These are phyloP conservation scores for Xestia ashworthii DNA, from an alignment of 2,888 invertebrate genomes.

Conservation along the genomic window DNA sequence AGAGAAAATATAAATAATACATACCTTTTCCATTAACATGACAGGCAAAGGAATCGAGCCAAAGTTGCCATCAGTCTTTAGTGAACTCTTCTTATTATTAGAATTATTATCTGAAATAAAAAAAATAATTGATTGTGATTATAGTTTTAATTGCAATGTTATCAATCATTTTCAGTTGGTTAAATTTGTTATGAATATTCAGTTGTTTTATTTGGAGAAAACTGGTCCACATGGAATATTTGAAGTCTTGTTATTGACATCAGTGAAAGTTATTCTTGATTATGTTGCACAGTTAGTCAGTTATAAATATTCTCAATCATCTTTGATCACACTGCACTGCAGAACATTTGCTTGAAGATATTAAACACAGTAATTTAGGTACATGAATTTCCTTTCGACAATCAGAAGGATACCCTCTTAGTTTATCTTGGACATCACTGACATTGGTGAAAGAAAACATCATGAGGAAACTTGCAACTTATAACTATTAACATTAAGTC, in stretches of 20 bases:
- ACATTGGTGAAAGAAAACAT: background rate
- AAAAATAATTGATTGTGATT: conserved; percentile 3
- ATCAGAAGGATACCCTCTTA: background rate
- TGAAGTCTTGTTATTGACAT: background rate
- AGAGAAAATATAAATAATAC: conserved; percentile 17
- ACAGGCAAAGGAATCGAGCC: conserved; percentile 65
- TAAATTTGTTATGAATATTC: conserved; percentile 4
- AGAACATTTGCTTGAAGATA: background rate
- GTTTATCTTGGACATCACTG: background rate
- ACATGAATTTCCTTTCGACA: background rate
- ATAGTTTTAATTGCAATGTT: background rate
- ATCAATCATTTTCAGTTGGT: background rate
- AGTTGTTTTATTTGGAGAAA: background rate
- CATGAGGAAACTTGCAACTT: background rate
- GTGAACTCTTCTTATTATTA: conserved; percentile 45
- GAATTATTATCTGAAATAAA: conserved; percentile 60
- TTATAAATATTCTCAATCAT: background rate
- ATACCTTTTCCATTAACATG: conserved; percentile 66
- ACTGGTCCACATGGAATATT: background rate
- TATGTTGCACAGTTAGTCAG: background rate
- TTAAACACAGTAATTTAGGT: background rate
- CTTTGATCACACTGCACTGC: background rate
- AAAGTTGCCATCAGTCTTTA: conserved; percentile 59
- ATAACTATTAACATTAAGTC: background rate
- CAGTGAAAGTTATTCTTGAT: background rate